Conservation (phyloP, 30 jellyfish, hydroid and myxozoan genomes). For the Euphysa ruthae region DNA sequence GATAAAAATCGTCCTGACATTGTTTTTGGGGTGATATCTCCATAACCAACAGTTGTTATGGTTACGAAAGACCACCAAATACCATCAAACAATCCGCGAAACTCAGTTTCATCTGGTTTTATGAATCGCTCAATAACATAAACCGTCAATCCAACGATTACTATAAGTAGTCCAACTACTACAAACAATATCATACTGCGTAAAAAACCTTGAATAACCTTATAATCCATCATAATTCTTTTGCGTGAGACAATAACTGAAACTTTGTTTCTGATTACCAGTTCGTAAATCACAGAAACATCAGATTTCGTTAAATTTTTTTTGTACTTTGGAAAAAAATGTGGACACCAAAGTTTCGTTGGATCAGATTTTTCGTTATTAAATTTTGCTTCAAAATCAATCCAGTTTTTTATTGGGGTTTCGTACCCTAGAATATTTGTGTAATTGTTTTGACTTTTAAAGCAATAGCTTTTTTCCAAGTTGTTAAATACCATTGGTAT, state of each 20-base stretch:
- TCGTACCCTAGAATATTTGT: not conserved
- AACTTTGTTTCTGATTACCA: not conserved
- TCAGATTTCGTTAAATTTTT: not conserved
- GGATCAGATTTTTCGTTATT: not conserved
- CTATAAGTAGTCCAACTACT: not conserved
- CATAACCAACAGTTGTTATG: conserved; percentile 35
- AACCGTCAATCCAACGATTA: conserved; percentile 7
- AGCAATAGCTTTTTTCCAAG: not conserved
- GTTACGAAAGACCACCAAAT: conserved; percentile 32
- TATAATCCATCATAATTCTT: not conserved
- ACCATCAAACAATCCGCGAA: conserved; percentile 12
- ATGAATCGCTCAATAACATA: conserved; percentile 14
- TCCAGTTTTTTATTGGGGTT: not conserved
- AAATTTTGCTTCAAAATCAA: not conserved
- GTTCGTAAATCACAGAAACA: not conserved
- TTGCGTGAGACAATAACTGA: conserved; percentile 15
- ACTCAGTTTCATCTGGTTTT: not conserved
- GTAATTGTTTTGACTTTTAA: not conserved
- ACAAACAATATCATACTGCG: conserved; percentile 8
- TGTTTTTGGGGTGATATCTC: conserved; percentile 19
- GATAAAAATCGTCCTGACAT: conserved; percentile 20
- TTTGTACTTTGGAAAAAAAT: not conserved
- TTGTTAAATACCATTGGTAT: conserved; percentile 13
- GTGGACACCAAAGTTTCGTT: not conserved
- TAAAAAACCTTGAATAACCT: conserved; percentile 1